Percentiles rank a stretch among this genome's conserved stretches.
Conservation (phyloP, 2,113 vertebrate species). For the Argyrosomus japonicus region DNA sequence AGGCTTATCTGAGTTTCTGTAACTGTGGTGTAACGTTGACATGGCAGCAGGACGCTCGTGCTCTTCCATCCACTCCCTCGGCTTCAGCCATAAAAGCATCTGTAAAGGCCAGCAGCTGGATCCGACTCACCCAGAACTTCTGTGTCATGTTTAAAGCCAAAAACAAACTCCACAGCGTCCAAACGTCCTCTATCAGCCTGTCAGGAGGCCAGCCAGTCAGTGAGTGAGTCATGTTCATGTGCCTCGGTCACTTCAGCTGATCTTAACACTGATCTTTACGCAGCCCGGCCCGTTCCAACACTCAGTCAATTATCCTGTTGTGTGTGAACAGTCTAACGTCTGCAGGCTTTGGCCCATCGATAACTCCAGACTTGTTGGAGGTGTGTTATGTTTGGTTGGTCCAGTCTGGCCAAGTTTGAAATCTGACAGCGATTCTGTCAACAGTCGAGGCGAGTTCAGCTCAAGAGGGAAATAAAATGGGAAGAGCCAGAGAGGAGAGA, state of each 20-base stretch:
- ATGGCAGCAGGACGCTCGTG: not conserved
- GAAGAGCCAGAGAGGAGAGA: not conserved
- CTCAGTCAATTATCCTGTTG: not conserved
- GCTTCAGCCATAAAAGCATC: not conserved
- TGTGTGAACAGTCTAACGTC: conserved; percentile 22
- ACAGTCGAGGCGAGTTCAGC: not conserved
- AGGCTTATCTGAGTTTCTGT: not conserved
- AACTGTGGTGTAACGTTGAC: not conserved
- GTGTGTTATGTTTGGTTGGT: conserved; percentile 15
- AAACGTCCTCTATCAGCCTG: not conserved
- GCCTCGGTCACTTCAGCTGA: not conserved
- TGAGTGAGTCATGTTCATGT: not conserved
- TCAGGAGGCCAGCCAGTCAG: not conserved
- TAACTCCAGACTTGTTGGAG: conserved; percentile 22
- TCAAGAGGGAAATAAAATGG: not conserved
- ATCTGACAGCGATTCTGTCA: conserved; percentile 9
- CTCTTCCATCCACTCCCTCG: not conserved
- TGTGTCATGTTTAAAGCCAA: not conserved
- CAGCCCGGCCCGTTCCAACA: not conserved
- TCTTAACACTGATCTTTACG: conserved; percentile 11
- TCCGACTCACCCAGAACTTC: not conserved
- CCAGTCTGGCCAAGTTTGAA: conserved; percentile 20
- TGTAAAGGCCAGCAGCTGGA: not conserved
- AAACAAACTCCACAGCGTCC: not conserved
- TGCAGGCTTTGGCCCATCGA: not conserved